These are phyloP conservation scores for Yponomeuta malinellus DNA, from an alignment of 2,888 invertebrate genomes.

Conservation along the genomic window DNA sequence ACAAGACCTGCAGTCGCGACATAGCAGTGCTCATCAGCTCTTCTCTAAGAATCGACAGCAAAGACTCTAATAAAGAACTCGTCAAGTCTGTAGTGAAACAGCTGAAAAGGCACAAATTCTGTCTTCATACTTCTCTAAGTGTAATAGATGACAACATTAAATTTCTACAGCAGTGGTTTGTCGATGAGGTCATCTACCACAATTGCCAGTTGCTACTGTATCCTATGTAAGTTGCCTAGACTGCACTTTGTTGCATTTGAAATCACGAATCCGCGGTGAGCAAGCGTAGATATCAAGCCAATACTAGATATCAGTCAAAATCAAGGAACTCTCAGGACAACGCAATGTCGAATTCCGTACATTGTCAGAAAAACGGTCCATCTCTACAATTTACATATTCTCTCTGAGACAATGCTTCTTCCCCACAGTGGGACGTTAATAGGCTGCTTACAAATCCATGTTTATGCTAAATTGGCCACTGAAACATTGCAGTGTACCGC, in stretches of 20 bases:
- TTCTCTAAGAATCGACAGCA: constrained; percentile 30
- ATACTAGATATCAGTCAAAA: too few species aligned
- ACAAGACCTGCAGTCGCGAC: constrained; percentile 60
- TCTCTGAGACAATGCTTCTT: too few species aligned
- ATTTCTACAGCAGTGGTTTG: constrained; percentile 72
- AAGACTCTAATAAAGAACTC: constrained; percentile 16
- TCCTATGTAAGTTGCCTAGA: constrained; percentile 74
- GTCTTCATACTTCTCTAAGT: constrained; percentile 76
- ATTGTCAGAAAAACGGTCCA: too few species aligned
- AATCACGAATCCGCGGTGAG: too few species aligned
- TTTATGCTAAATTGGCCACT: too few species aligned
- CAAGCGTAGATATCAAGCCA: too few species aligned
- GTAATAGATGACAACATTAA: constrained; percentile 76
- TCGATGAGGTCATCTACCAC: constrained; percentile 68
- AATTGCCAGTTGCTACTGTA: constrained; percentile 81
- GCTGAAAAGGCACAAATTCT: constrained; percentile 78
- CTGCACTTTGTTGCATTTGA: neutral
- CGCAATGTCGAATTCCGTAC: too few species aligned
- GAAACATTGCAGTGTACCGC: too few species aligned
- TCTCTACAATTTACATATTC: too few species aligned
- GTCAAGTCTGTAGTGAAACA: constrained; percentile 31
- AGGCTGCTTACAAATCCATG: too few species aligned
- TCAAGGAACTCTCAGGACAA: too few species aligned
- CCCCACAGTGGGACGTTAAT: too few species aligned
- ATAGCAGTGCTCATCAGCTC: constrained; percentile 48